Conservation (phyloP, 2,797 vertebrate species). For the Acanthis flammea region DNA sequence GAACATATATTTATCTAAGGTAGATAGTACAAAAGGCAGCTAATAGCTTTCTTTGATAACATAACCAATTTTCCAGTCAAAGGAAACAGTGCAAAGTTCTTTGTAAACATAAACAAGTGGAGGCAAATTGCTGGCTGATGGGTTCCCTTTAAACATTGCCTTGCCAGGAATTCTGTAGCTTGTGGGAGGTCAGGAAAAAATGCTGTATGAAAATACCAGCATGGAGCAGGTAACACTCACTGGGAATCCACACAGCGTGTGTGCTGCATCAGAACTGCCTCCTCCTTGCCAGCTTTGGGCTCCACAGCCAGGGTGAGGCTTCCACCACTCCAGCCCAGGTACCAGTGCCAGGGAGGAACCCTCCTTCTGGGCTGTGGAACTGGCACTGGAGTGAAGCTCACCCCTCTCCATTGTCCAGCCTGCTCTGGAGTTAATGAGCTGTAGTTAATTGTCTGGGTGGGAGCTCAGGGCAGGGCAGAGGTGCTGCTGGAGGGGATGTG, state of each 20-base stretch:
- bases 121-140: slow-evolving; percentile 5
- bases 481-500: neutral
- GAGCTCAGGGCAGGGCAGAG: neutral
- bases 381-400: neutral
- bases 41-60: slow-evolving; percentile 33
- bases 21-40: slow-evolving; percentile 21
- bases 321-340: accelerated
- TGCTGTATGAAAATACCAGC: neutral
- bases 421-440: neutral
- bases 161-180: neutral
- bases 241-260: neutral
- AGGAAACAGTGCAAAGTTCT: slow-evolving; percentile 1
- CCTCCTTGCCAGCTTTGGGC: neutral
- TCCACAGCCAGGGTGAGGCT: neutral
- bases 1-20: slow-evolving; percentile 6
- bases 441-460: neutral
- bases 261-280: neutral
- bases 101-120: slow-evolving; percentile 28
- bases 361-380: neutral
- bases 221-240: neutral
- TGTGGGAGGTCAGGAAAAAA: neutral
- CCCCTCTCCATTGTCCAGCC: accelerated
- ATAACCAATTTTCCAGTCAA: slow-evolving; percentile 33
- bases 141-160: neutral
- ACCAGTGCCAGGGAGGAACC: neutral